Percentiles rank a stretch among this genome's conserved stretches.
Conservation (phyloP, 2,113 vertebrate genomes). For the Gopherus evgoodei region DNA sequence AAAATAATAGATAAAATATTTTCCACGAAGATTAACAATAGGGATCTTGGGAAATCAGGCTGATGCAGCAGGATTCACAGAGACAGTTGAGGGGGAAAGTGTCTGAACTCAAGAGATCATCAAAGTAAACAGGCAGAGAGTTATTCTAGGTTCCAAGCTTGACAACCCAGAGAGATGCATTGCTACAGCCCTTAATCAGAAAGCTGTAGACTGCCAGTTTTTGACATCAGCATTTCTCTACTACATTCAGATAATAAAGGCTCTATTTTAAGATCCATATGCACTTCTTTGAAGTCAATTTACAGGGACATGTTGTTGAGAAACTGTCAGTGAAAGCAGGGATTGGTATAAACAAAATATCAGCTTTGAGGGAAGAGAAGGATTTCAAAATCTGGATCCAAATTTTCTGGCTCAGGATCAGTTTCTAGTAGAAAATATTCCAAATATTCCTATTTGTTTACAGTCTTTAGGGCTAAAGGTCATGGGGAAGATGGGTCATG, state of each 20-base stretch:
- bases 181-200: not conserved
- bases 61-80: constrained; percentile 27
- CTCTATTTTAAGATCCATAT: constrained; percentile 30
- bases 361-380: not conserved
- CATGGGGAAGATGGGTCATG: not conserved
- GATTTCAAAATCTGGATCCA: not conserved
- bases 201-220: not conserved
- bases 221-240: not conserved
- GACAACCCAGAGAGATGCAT: not conserved
- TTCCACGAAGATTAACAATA: constrained; percentile 33
- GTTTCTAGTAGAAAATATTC: not conserved
- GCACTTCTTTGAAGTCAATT: constrained; percentile 11
- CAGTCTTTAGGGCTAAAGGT: not conserved
- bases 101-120: not conserved
- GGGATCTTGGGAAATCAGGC: constrained; percentile 37
- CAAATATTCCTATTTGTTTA: not conserved
- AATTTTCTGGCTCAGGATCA: not conserved
- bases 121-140: not conserved
- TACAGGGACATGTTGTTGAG: constrained; percentile 11
- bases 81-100: constrained; percentile 14
- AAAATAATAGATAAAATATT: constrained; percentile 29
- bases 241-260: not conserved
- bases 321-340: constrained; percentile 3
- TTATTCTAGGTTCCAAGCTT: constrained; percentile 16
- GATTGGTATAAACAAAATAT: not conserved